phyloP scores from a whole-genome alignment of 2,113 vertebrate genomes.

The Heterotilapia buettikoferi region DNA sequence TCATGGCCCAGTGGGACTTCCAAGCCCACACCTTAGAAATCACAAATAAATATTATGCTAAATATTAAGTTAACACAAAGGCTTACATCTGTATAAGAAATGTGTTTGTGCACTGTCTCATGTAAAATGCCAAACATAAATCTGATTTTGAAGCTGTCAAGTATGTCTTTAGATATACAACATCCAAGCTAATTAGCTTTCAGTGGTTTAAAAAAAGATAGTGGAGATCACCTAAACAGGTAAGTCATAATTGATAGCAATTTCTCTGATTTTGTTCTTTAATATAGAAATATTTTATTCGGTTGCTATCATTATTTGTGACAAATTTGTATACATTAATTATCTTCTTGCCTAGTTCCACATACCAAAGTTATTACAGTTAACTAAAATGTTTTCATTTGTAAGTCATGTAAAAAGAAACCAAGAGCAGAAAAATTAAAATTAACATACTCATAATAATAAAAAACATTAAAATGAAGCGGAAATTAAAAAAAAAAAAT shows the following conservation, averaged over 20 bases:
- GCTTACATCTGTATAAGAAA: neutral
- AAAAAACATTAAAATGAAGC: neutral
- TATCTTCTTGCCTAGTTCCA: neutral
- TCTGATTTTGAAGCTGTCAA: neutral
- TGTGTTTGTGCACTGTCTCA: no score
- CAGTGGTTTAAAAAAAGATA: neutral
- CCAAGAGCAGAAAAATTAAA: neutral
- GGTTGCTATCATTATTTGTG: neutral
- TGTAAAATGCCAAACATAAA: neutral
- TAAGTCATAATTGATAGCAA: neutral
- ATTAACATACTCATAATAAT: neutral
- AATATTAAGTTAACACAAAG: neutral
- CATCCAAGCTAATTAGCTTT: neutral
- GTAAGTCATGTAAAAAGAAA: neutral
- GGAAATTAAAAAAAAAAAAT: rapidly evolving
- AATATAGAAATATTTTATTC: neutral
- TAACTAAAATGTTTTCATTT: neutral
- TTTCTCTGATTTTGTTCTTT: neutral
- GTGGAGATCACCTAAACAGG: neutral
- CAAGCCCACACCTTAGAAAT: neutral
- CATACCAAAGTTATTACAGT: neutral
- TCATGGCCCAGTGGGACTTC: neutral
- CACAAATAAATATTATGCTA: neutral
- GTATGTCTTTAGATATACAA: neutral
- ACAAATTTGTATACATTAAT: rapidly evolving